These are phyloP conservation scores for Sitodiplosis mosellana DNA, from an alignment of 1,140 invertebrate genomes.

Conservation along the genomic window DNA sequence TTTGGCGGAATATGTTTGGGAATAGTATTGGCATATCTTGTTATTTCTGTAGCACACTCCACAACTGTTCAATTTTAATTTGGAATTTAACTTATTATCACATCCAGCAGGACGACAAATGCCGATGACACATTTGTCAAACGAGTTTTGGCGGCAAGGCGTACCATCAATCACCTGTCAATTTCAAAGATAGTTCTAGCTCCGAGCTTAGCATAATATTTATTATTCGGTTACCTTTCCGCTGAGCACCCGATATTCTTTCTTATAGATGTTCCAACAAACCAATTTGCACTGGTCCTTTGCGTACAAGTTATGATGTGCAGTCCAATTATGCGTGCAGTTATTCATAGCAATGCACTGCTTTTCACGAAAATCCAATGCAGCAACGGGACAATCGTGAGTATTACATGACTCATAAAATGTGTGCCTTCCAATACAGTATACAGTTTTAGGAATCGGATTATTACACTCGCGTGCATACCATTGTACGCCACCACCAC, in stretches of 20 bases:
- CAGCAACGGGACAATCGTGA: constrained; percentile 43
- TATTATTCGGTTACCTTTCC: too few relatives aligned
- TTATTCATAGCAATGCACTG: constrained; percentile 65
- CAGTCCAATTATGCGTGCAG: too few relatives aligned
- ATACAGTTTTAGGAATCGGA: constrained; percentile 53
- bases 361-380: constrained; percentile 44
- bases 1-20: too few relatives aligned
- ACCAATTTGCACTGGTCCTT: constrained; percentile 39
- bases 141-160: constrained; percentile 65
- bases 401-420: constrained; percentile 53
- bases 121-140: constrained; percentile 73
- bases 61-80: constrained; percentile 47
- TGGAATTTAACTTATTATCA: constrained; percentile 65
- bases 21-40: too few relatives aligned
- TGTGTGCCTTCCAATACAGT: constrained; percentile 60
- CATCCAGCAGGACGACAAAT: constrained; percentile 71
- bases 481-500: constrained; percentile 70
- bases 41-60: too few relatives aligned
- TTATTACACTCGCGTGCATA: constrained; percentile 56
- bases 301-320: too few relatives aligned
- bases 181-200: too few relatives aligned
- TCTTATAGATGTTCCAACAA: too few relatives aligned
- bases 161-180: constrained; percentile 54
- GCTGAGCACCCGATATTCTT: too few relatives aligned
- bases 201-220: too few relatives aligned